Evolutionary conservation across 2,888 invertebrate species (phyloP).

Genomic region (Molanna angustata): DNA sequence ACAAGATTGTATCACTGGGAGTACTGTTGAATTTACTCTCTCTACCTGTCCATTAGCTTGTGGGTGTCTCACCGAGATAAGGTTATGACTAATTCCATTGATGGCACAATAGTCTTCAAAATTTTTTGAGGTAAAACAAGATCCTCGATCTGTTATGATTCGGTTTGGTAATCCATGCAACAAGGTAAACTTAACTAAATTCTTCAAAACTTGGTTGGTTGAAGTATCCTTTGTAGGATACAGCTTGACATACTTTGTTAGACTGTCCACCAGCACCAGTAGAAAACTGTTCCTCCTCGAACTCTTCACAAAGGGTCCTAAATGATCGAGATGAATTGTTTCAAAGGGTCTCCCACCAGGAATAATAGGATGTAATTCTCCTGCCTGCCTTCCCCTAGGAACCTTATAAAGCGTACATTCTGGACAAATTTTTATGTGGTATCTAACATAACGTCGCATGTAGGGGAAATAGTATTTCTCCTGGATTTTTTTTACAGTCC

Average conservation of each 20-base stretch:
- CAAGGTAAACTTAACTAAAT: neutral
- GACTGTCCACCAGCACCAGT: neutral
- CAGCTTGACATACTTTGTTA: neutral
- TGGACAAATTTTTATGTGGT: slow-evolving; percentile 1
- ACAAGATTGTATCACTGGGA: slow-evolving; percentile 1
- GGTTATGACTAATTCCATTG: neutral
- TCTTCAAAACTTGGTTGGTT: neutral
- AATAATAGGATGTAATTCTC: neutral
- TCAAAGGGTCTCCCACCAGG: neutral
- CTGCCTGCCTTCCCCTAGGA: neutral
- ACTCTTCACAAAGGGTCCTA: slow-evolving; percentile 2
- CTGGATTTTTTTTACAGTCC: neutral
- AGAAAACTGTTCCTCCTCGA: neutral
- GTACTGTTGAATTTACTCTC: neutral
- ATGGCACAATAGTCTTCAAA: neutral
- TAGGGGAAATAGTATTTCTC: neutral
- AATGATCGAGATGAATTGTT: neutral
- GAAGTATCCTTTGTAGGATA: neutral
- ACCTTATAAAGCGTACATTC: neutral
- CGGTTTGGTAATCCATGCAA: neutral
- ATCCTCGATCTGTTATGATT: neutral
- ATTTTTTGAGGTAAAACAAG: neutral
- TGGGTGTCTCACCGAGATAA: neutral
- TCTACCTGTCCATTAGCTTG: slow-evolving; percentile 3
- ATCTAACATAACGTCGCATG: neutral